A percentile compares a stretch with the other conserved stretches of the same genome.
phyloP scores from a whole-genome alignment of 1,140 invertebrate genomes.

The Drosophila carrolli region DNA sequence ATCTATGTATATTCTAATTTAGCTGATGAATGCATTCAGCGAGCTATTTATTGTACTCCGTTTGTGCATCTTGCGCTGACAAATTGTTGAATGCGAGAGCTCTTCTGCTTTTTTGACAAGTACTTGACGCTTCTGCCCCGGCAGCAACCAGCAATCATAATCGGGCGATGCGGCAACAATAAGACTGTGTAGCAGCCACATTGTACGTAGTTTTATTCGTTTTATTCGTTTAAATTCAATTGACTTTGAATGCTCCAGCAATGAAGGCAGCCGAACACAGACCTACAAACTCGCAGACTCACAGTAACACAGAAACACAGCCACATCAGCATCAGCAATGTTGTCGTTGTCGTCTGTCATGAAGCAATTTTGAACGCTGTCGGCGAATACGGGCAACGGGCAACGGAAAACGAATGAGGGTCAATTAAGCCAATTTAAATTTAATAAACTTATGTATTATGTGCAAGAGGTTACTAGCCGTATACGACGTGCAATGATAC shows the following conservation, averaged over 20 bases:
- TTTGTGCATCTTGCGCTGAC: constrained; percentile 54
- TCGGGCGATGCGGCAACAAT: constrained; percentile 51
- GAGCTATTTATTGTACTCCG: constrained; percentile 39
- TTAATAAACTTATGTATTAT: constrained; percentile 84
- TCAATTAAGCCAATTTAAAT: constrained; percentile 85
- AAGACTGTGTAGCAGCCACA: constrained; percentile 54
- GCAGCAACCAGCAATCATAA: constrained; percentile 52
- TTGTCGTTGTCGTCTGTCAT: constrained; percentile 54
- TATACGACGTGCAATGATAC: constrained; percentile 69
- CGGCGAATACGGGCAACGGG: constrained; percentile 55
- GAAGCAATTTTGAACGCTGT: constrained; percentile 49
- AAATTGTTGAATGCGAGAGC: constrained; percentile 59
- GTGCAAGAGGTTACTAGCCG: constrained; percentile 81
- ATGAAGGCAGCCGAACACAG: constrained; percentile 67
- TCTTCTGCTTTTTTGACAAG: constrained; percentile 52
- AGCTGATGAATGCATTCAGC: constrained; percentile 58
- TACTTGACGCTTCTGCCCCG: constrained; percentile 58
- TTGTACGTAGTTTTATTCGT: constrained; percentile 79
- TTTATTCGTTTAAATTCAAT: constrained; percentile 83
- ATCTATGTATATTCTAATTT: constrained; percentile 72
- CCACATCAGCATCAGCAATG: constrained; percentile 30
- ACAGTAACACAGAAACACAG: constrained; percentile 27
- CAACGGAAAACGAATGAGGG: constrained; percentile 82
- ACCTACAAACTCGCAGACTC: constrained; percentile 2
- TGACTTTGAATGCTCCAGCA: constrained; percentile 81